A percentile compares a stretch with the other conserved stretches of the same genome.
Conservation (phyloP, 2,888 invertebrate genomes). For the Coleophora deauratella region DNA sequence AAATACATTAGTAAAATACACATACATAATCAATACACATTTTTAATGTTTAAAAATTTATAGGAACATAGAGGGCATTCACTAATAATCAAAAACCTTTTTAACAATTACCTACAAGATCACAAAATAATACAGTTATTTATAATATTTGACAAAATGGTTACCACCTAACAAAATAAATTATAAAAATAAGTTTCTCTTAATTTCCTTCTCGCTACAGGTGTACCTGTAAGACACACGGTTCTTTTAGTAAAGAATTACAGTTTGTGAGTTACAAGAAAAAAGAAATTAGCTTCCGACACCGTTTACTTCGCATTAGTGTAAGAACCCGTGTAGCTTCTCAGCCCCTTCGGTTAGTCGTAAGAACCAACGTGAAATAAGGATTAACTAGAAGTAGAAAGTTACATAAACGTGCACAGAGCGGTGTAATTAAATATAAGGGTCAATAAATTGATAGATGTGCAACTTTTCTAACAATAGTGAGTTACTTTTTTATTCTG, state of each 20-base stretch:
- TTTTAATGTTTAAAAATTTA: conserved; percentile 22
- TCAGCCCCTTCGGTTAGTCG: conserved; percentile 34
- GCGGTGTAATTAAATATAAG: background rate
- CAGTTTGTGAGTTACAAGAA: background rate
- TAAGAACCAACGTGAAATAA: conserved; percentile 22
- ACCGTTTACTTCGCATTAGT: conserved; percentile 22
- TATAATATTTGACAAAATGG: conserved; percentile 26
- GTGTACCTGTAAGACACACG: conserved; percentile 62
- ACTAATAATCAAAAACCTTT: conserved; percentile 40
- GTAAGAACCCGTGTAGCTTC: conserved; percentile 5
- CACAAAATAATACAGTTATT: conserved; percentile 34
- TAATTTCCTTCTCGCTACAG: conserved; percentile 53
- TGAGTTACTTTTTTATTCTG: too few species aligned
- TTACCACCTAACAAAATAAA: conserved; percentile 31
- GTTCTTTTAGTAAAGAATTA: conserved; percentile 20
- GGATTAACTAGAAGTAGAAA: conserved; percentile 8
- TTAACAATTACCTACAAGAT: conserved; percentile 35
- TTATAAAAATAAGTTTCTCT: conserved; percentile 34
- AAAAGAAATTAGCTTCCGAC: conserved; percentile 19
- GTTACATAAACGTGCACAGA: conserved; percentile 26
- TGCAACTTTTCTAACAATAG: too few species aligned
- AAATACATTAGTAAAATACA: background rate
- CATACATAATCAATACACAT: conserved; percentile 21
- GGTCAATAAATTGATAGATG: too few species aligned
- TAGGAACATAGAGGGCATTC: conserved; percentile 54